Conservation (phyloP, 2,113 vertebrate species). For the Eidolon helvum region DNA sequence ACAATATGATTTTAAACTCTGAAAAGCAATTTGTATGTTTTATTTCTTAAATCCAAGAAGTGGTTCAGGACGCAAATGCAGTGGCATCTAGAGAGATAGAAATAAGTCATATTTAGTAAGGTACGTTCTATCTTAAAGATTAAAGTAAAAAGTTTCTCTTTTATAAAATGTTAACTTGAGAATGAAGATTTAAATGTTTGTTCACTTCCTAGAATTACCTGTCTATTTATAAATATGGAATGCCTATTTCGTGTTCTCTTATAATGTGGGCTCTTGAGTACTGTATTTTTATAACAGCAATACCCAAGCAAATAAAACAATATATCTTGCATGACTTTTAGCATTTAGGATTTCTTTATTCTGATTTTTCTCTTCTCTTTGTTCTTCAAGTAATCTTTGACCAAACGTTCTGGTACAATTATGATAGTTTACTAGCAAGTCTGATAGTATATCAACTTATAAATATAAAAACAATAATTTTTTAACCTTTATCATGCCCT, state of each 20-base stretch:
- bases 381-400: not conserved
- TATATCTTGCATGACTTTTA: not conserved
- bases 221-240: not conserved
- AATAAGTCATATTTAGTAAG: not conserved
- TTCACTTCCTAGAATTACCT: not conserved
- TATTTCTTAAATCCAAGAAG: conserved; percentile 22
- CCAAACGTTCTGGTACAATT: not conserved
- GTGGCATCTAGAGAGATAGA: not conserved
- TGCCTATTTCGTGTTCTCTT: not conserved
- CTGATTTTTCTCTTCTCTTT: not conserved
- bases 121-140: not conserved
- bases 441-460: not conserved
- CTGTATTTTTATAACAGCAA: not conserved
- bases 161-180: conserved; percentile 17
- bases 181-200: conserved; percentile 39
- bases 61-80: not conserved
- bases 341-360: not conserved
- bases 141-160: conserved; percentile 5
- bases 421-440: not conserved
- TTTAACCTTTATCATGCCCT: not conserved
- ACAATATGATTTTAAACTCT: not conserved
- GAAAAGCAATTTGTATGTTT: not conserved
- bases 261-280: not conserved
- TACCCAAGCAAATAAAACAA: not conserved
- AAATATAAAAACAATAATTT: not conserved